Evolutionary conservation across 1,140 invertebrate species (phyloP), one percentile per base, ranked within the genome.

Genomic region (Caenorhabditis tropicalis): DNA sequence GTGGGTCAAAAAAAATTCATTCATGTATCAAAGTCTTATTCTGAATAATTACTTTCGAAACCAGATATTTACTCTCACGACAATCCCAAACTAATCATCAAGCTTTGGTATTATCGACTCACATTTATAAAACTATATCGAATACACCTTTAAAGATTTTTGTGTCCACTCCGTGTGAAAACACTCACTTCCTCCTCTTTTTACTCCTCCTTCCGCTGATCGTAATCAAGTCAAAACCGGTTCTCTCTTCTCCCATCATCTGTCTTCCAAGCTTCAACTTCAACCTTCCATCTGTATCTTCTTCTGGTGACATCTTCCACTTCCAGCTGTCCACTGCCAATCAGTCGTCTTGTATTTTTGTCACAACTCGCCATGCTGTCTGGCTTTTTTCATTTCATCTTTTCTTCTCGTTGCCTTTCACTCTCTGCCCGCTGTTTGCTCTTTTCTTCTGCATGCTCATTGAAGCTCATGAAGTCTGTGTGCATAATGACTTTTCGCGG

Each of bases 141-240:
- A 74, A 39, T 39, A 43, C n/a, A 43, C 36, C 65, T 21, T 74
- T 9, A 43, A 43, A 43, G 36, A 43, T 74, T 10, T 74, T n/a
- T 10, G 6, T 46, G 36, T n/a, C 65, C 65, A 74, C 36, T 65
- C 0, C 65, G 65, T 43, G 65, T 46, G 65, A 74, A 74, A 74
- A 74, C 65, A 74, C 36, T 74, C n/a, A 74, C 65, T 74, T 74
- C 65, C 65, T 65, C 53, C n/a, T 58, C n/a, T 31, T n/a, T n/a
- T n/a, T 58, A 58, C 27, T 24, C 33, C 58, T 39, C 36, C 12
- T 43, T 27, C 58, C 29, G 15, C 36, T 29, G 36, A 74, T 74
- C 65, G 65, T 74, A 74, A 74, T 74, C 65, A 43, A 74, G 6
- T 24, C 12, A 9, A 43, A 74, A 74, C 65, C n/a, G 36, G 65